Evolutionary conservation across 2,113 vertebrate species (phyloP).

Genomic region (Elephantulus edwardii): DNA sequence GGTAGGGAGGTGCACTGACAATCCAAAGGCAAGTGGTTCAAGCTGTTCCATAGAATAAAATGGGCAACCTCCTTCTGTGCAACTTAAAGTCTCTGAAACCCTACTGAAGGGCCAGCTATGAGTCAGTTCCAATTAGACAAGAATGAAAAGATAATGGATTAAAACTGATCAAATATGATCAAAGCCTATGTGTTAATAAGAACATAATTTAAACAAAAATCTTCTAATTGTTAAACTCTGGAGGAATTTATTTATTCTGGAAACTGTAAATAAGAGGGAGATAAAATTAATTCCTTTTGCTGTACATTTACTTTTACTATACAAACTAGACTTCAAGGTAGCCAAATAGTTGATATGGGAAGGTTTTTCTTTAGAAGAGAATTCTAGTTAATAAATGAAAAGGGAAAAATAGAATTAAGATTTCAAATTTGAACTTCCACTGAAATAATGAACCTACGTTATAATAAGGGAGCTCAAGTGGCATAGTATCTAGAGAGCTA

Average conservation of each 20-base stretch:
- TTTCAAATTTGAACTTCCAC: neutral
- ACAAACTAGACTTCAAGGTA: conserved; percentile 44
- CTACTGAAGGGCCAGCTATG: neutral
- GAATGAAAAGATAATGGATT: conserved; percentile 17
- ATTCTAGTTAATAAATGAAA: conserved; percentile 40
- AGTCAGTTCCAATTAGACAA: conserved; percentile 35
- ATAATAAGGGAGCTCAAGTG: too few relatives aligned
- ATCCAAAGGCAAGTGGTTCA: too few relatives aligned
- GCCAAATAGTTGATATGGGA: conserved; percentile 15
- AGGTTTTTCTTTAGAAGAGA: conserved; percentile 54
- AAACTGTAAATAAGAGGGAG: conserved; percentile 26
- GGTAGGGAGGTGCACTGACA: too few relatives aligned
- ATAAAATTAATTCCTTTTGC: conserved; percentile 29
- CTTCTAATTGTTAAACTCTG: conserved; percentile 20
- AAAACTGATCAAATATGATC: conserved; percentile 39
- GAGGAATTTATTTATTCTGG: conserved; percentile 28
- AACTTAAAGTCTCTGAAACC: too few relatives aligned
- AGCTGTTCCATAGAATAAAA: too few relatives aligned
- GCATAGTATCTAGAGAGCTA: too few relatives aligned
- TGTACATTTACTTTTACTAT: conserved; percentile 29
- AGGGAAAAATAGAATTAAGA: neutral
- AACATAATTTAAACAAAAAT: conserved; percentile 36
- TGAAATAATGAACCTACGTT: neutral
- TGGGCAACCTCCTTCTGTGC: too few relatives aligned
- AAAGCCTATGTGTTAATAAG: conserved; percentile 18